Conservation (phyloP, 2,888 invertebrate species). For the Tenthredo scrophulariae region DNA sequence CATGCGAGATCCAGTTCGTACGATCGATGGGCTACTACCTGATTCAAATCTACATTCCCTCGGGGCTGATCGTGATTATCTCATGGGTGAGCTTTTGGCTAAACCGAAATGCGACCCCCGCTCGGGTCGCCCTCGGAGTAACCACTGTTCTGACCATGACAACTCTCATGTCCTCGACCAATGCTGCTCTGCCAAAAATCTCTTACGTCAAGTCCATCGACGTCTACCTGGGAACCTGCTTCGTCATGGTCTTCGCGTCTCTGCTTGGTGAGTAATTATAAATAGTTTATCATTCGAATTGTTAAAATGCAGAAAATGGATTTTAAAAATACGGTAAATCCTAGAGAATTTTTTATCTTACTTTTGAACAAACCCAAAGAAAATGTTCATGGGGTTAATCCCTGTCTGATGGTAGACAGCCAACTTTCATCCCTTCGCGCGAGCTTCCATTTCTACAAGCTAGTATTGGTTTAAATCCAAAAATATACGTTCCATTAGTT, state of each 20-base stretch:
- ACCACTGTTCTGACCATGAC: conserved; percentile 99
- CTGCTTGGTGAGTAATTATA: conserved; percentile 88
- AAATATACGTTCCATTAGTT: too few relatives aligned
- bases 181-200: conserved; percentile 98
- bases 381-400: background rate
- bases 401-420: background rate
- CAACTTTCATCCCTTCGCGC: conserved; percentile 10
- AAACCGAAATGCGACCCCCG: conserved; percentile 96
- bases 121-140: conserved; percentile 95
- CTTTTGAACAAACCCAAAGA: background rate
- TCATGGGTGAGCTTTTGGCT: conserved; percentile 99
- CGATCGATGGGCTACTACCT: conserved; percentile 99
- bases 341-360: background rate
- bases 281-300: background rate
- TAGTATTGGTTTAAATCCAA: background rate
- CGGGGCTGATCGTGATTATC: conserved; percentile 97
- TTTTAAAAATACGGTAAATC: background rate
- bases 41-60: conserved; percentile 99
- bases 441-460: background rate
- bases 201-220: conserved; percentile 99
- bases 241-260: conserved; percentile 99
- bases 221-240: conserved; percentile 97
- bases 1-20: conserved; percentile 97
- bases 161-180: conserved; percentile 97
- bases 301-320: background rate